Percentiles rank a stretch among this genome's conserved stretches.
Evolutionary conservation across 1,140 invertebrate species (phyloP).

Genomic region (Sarcophaga peregrina): DNA sequence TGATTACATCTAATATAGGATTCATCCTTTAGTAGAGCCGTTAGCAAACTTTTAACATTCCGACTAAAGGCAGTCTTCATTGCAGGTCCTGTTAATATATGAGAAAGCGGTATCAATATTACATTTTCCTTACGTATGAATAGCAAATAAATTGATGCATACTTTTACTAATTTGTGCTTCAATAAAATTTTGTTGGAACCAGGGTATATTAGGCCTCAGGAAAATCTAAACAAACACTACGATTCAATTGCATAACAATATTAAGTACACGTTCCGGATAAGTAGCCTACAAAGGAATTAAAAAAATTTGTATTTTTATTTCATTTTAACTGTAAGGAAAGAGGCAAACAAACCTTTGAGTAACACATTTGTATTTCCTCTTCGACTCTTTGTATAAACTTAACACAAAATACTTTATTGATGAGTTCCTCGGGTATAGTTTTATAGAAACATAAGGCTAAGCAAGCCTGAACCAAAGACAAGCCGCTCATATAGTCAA

Average conservation of each 20-base stretch:
- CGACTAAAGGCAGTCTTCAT: conserved; percentile 47
- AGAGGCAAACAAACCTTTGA: conserved; percentile 61
- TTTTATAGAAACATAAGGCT: conserved; percentile 68
- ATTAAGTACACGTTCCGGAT: conserved; percentile 69
- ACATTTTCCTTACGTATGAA: no score
- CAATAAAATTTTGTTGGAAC: conserved; percentile 74
- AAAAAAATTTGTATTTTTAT: conserved; percentile 42
- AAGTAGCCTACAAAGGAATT: conserved; percentile 64
- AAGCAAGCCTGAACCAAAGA: conserved; percentile 67
- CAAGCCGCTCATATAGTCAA: conserved; percentile 67
- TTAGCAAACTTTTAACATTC: conserved; percentile 53
- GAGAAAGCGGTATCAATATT: conserved; percentile 27
- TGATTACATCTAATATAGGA: conserved; percentile 61
- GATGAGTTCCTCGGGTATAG: conserved; percentile 67
- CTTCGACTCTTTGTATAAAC: conserved; percentile 70
- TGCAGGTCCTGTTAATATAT: conserved; percentile 52
- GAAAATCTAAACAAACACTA: conserved; percentile 73
- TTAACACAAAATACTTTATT: conserved; percentile 69
- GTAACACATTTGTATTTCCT: conserved; percentile 69
- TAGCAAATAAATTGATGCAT: conserved; percentile 47
- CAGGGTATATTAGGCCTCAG: conserved; percentile 72
- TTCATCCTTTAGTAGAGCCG: conserved; percentile 53
- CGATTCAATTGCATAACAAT: conserved; percentile 73
- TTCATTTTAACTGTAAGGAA: no score
- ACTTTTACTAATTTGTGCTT: conserved; percentile 66